Base-by-base conservation (phyloP, 1,140 invertebrate species). In the Apocrypta bakeri region DNA sequence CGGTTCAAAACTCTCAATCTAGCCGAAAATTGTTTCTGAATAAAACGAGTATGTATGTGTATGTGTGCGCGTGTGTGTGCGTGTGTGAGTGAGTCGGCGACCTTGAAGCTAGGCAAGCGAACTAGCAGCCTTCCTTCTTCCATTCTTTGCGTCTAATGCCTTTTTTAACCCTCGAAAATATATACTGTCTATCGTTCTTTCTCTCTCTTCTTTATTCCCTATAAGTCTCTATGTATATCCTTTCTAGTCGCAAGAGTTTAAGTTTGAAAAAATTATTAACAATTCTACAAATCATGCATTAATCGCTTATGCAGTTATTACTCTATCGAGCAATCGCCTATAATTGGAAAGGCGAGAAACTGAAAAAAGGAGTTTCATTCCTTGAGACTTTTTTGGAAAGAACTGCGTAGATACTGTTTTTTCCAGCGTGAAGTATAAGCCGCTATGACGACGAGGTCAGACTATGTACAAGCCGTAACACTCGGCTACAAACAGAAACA, bases 21-120 rank as follows among this genome's bases (percentile, higher is more conserved):
- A 73, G 56, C 31, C 78, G 78, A 81, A 81, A 81, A 81, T 74
- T 37, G 71, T 81, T 81, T 81, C 79, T 27, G 71, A 81, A 74
- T 69, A 81, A 74, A 40, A 61, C 14, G 56, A 27, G 61, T 7
- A 21, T 6, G 48, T 12, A 12, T 14, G 40, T 12, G 7, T 42
- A 1, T 56, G 48, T 6, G 48, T 12, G 40, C 11, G 40, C 40
- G 7, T 42, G 7, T 56, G 17, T 56, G 14, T 42, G 14, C 21
- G 2, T n/a, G 48, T 56, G 17, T 56, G 48, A 6, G 48, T 7
- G 48, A 56, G 48, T 21, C 37, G 76, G 33, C 64, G 76, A 78
- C 76, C 76, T 78, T 78, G 76, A 29, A 74, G 33, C 33, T 66
- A n/a, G 71, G 68, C 71, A 11, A 40, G 37, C 27, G 68, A 71